Conservation (phyloP, 2,113 vertebrate genomes). For the Hypomesus transpacificus region DNA sequence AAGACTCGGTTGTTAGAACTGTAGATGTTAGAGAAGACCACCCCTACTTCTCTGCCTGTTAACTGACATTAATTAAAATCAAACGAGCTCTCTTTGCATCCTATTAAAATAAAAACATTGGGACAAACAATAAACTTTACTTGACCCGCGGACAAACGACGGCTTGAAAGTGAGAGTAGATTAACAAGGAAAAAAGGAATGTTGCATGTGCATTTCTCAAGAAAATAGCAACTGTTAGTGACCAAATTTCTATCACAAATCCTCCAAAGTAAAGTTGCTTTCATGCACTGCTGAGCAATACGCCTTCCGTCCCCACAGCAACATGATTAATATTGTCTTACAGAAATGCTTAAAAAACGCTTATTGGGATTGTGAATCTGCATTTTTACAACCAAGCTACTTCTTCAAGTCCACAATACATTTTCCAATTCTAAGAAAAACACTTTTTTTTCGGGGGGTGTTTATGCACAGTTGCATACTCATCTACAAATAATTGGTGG, state of each 20-base stretch:
- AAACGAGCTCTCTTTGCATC: constrained; percentile 23
- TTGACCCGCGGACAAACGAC: neutral
- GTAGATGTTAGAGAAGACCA: too few species aligned
- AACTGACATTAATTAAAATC: constrained; percentile 29
- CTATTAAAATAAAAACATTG: constrained; percentile 16
- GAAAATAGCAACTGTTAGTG: neutral
- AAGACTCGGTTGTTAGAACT: too few species aligned
- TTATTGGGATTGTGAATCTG: too few species aligned
- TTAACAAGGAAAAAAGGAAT: neutral
- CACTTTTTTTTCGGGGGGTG: too few species aligned
- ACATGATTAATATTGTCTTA: neutral
- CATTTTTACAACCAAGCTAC: too few species aligned
- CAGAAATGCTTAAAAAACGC: too few species aligned
- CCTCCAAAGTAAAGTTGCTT: constrained; percentile 16
- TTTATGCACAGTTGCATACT: too few species aligned
- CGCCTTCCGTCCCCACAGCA: neutral
- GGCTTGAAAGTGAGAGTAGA: constrained; percentile 1
- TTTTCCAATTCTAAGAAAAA: too few species aligned
- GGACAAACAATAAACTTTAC: neutral
- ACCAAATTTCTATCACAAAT: constrained; percentile 17
- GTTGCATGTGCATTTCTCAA: neutral
- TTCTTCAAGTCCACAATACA: too few species aligned
- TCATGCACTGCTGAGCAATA: constrained; percentile 9
- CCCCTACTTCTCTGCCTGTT: neutral
- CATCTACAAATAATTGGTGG: too few species aligned